Base-by-base conservation (phyloP, 1,140 invertebrate species). In the Camponotus vicinus region DNA sequence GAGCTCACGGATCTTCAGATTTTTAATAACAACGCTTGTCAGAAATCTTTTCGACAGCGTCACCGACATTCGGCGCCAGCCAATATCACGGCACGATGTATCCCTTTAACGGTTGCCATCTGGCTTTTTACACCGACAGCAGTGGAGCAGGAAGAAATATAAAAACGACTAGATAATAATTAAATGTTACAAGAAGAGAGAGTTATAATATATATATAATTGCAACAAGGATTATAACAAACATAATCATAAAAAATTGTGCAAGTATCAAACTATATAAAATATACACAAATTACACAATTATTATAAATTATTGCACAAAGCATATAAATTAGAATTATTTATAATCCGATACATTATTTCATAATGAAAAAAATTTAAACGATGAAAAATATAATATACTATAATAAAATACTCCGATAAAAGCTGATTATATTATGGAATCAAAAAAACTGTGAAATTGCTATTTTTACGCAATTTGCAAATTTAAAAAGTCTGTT, bases 1-100 rank as follows among this genome's bases (percentile, higher is more conserved):
- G 57, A 83, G 37, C 84, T 63, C 75, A 66, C 67, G 57, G 13
- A 42, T 40, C 78, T 66, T 77, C 64, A 45, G 88, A 89, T 90
- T 92, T 91, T 92, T 92, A 92, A 91, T 92, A 92, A 92, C 87
- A 89, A 91, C 85, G 85, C 92, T 83, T 91, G 92, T 92, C 90
- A 91, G 91, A 90, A 92, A 87, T 92, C 87, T 92, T 86, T 88
- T 83, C 90, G 92, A 91, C 89, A 92, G 90, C 91, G 92, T 93
- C 92, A 93, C 63, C 75, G 90, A 88, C 92, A 93, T 93, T 93
- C 91, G 92, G 92, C 83, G 89, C 92, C 91, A 90, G 87, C 92
- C 92, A 93, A 93, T 93, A 93, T 92, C 86, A 84, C 76, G 37
- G 64, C 78, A 66, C 78, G 76, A 84, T 82, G 85, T 90, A 91